Percentiles rank a stretch among this genome's conserved stretches.
phyloP scores from a whole-genome alignment of 37 sponge, comb jelly and placozoan species.

The Halisarca cf. caerulea region DNA sequence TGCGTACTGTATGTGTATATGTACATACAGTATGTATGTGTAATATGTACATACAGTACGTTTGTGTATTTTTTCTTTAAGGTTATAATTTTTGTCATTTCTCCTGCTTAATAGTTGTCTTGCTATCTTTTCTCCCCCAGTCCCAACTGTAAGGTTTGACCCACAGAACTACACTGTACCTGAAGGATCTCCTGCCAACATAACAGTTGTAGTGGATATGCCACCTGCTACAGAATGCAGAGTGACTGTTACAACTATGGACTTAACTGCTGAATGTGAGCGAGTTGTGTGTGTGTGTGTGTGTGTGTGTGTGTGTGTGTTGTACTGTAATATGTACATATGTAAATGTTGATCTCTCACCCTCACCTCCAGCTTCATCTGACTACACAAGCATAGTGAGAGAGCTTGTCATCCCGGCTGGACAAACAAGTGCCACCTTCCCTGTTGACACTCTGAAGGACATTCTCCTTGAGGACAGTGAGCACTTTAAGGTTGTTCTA shows the following conservation, averaged over 20 bases:
- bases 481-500: not conserved
- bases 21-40: no score
- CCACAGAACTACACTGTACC: slow-evolving; percentile 16
- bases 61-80: no score
- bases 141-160: not conserved
- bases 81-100: no score
- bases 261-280: slow-evolving; percentile 8
- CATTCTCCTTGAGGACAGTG: not conserved
- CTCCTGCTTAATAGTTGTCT: no score
- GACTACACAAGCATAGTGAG: not conserved
- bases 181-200: not conserved
- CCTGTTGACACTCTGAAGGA: not conserved
- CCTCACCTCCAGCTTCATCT: not conserved
- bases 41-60: no score
- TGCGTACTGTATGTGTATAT: no score
- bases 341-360: no score
- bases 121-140: not conserved
- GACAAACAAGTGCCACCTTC: not conserved
- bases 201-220: slow-evolving; percentile 3
- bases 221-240: not conserved
- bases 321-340: no score
- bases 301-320: no score
- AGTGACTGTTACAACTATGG: slow-evolving; percentile 16
- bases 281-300: not conserved
- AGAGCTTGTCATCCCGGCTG: not conserved